A percentile compares a stretch with the other conserved stretches of the same genome.
phyloP scores from a whole-genome alignment of 2,797 vertebrate genomes.

The Scomberomorus guttatus region DNA sequence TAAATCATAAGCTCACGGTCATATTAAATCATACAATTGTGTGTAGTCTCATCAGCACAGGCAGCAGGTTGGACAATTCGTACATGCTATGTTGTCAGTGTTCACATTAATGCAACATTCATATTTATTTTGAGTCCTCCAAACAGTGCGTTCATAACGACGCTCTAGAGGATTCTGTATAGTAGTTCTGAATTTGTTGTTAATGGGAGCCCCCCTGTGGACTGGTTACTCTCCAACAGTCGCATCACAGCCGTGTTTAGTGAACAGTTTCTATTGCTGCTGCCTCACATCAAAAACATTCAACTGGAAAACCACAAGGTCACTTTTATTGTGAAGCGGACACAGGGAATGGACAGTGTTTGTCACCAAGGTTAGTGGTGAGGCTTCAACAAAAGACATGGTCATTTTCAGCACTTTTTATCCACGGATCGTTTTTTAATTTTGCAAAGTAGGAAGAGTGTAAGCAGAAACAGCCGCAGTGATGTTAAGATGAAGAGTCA shows the following conservation, averaged over 20 bases:
- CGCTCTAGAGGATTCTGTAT: too few relatives aligned
- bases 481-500: background rate
- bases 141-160: slow-evolving; percentile 11
- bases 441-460: background rate
- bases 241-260: background rate
- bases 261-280: background rate
- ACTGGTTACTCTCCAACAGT: background rate
- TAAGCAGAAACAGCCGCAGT: background rate
- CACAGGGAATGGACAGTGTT: background rate
- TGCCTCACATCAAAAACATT: background rate
- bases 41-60: slow-evolving; percentile 6
- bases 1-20: background rate
- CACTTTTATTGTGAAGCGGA: background rate
- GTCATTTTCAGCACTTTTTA: background rate
- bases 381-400: background rate
- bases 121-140: slow-evolving; percentile 32
- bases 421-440: background rate
- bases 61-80: slow-evolving; percentile 32
- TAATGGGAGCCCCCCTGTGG: background rate
- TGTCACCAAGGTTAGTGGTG: background rate
- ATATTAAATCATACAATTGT: slow-evolving; percentile 13
- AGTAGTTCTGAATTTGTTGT: too few relatives aligned
- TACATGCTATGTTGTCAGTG: slow-evolving; percentile 27
- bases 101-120: slow-evolving; percentile 20
- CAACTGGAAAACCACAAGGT: background rate